These are phyloP conservation scores for Subacronicta megacephala DNA, from an alignment of 2,888 invertebrate genomes.

Conservation along the genomic window DNA sequence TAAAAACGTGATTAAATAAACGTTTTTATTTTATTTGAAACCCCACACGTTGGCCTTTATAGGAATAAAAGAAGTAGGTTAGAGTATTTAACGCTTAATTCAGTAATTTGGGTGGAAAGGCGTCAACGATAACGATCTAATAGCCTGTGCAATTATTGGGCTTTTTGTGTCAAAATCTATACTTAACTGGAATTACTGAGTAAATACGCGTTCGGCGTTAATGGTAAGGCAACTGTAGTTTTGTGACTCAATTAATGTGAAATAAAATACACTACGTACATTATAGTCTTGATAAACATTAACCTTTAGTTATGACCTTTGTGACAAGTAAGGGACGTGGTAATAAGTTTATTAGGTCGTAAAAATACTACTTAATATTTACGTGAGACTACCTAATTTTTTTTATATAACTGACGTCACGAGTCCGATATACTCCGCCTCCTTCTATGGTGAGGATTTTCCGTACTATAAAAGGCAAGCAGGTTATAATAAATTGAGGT, in stretches of 20 bases:
- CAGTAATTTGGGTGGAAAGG: constrained; percentile 75
- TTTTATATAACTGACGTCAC: no score
- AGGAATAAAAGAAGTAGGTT: constrained; percentile 61
- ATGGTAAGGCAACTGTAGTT: constrained; percentile 39
- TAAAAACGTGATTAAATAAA: constrained; percentile 27
- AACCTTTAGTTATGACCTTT: constrained; percentile 19
- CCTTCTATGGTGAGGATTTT: no score
- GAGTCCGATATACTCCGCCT: no score
- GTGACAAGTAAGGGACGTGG: constrained; percentile 4
- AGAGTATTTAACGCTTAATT: constrained; percentile 68
- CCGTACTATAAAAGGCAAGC: no score
- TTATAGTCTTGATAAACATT: constrained; percentile 20
- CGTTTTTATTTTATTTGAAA: constrained; percentile 10
- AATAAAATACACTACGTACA: constrained; percentile 17
- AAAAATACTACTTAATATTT: not conserved
- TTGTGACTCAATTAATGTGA: constrained; percentile 41
- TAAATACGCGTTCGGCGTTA: constrained; percentile 67
- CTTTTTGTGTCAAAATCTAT: constrained; percentile 74
- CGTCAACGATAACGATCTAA: constrained; percentile 79
- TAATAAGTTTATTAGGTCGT: constrained; percentile 14
- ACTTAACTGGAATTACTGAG: constrained; percentile 77
- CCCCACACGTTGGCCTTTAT: constrained; percentile 14
- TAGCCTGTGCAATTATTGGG: constrained; percentile 79
- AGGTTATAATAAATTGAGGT: no score
- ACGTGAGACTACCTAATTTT: not conserved